Evolutionary conservation across 1,140 invertebrate genomes (phyloP), one percentile per base, ranked within the genome.

Genomic region (Leptinotarsa texana): DNA sequence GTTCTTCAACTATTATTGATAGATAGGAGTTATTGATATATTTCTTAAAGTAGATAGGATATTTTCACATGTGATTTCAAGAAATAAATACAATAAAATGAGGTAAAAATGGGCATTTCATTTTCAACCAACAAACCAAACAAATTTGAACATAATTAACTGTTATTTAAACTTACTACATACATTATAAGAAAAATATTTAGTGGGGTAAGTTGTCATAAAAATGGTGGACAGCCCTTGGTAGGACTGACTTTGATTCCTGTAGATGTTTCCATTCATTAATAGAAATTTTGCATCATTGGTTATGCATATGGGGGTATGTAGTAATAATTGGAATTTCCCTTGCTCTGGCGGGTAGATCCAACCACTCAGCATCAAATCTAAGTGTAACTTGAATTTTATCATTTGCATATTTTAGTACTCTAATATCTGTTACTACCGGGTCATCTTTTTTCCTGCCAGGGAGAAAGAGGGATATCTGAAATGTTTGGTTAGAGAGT

Each of bases 401-500:
- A 51, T 51, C 17, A 3, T 4, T 51, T 13, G 49, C 49, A 51
- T 51, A 51, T 51, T 51, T 13, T n/a, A 15, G 17, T 15, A 51
- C 49, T 51, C 49, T 13, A 13, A 51, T 13, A 51, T 51, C 49
- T 51, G 17, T 51, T 51, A 51, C 49, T 51, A n/a, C 17, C 13
- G 49, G 49, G 49, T 51, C 49, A 51, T n/a, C 49, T 15, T 13
- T 13, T n/a, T 51, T 51, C 17, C 49, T 51, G 13, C 13, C 49
- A 51, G 49, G 49, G 13, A 49, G 48, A n/a, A 70, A 2, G 69
- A 70, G 33, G 13, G 11, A 22, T 70, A 70, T 42, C 51, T 70
- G 6, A 27, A 27, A 27, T 27, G 24, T 33, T 66, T 21, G 15
- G 24, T 69, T 13, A 4, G 11, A 5, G 6, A 22, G 48, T 17